Evolutionary conservation across 2,888 invertebrate species (phyloP), one percentile per base, ranked within the genome.

Genomic region (Nineta flava): DNA sequence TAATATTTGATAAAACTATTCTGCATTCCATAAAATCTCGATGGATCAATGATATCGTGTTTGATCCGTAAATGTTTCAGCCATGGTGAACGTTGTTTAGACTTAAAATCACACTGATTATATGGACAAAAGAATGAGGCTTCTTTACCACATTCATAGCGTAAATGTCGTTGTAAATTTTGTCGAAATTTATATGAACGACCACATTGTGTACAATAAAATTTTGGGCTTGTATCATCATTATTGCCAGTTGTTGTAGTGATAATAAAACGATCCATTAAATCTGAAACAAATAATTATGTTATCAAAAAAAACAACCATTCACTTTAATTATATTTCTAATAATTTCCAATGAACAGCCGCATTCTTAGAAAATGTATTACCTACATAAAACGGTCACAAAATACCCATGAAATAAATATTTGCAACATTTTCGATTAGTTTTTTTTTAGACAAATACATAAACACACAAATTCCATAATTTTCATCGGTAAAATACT

Each of bases 71-170:
- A 21, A 15, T 47, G 47, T 34, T 17, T 34, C 9, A 15, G 12
- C 9, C 10, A 15, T n/a, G 34, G 16, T 17, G 32, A 47, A 5
- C 26, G 19, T 34, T 34, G 47, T 34, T 47, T 47, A 9, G 38
- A 38, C 12, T 38, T 38, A 38, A 38, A 38, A 15, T 9, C n/a
- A n/a, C 38, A 38, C 1, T 38, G 15, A 12, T n/a, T n/a, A 15
- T 38, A 56, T 6, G 54, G 54, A 54, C 69, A 69, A 19, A 53
- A 51, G 55, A 66, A 61, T 51, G 61, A 61, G 12, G 67, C 63
- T 9, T 57, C 54, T 47, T 65, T 63, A 15, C 66, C 66, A 51
- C 65, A 65, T 54, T 65, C 66, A 51, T 65, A 66, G 47, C 62
- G 61, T 48, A 59, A 56, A 54, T 68, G 68, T 2, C 65, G 60